Evolutionary conservation across 2,888 invertebrate genomes (phyloP).

Genomic region (Drosophila nigritarsus): DNA sequence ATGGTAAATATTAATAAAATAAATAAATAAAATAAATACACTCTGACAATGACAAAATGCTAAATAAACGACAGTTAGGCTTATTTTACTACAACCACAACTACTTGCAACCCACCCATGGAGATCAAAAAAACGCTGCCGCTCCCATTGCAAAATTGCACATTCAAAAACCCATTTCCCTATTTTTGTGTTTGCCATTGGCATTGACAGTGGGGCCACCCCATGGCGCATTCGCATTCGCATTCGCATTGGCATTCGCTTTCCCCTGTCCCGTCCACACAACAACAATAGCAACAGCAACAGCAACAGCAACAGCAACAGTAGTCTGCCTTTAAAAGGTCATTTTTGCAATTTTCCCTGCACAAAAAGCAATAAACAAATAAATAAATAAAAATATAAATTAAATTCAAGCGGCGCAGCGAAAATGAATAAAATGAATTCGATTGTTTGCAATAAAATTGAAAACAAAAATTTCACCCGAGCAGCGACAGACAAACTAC

Average conservation of each 20-base stretch:
- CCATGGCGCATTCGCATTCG: slow-evolving; percentile 38
- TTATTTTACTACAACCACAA: slow-evolving; percentile 20
- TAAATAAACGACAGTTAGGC: slow-evolving; percentile 22
- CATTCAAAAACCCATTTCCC: slow-evolving; percentile 38
- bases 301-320: background rate
- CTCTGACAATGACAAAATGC: slow-evolving; percentile 15
- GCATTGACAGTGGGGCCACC: slow-evolving; percentile 53
- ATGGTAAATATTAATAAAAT: slow-evolving; percentile 31
- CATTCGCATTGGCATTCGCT: slow-evolving; percentile 28
- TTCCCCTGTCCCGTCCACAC: slow-evolving; percentile 45
- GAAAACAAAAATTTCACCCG: slow-evolving; percentile 45
- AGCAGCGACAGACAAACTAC: slow-evolving; percentile 20
- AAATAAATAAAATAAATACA: background rate
- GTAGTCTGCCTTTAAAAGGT: slow-evolving; percentile 63
- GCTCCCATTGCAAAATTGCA: slow-evolving; percentile 41
- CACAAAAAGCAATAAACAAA: background rate
- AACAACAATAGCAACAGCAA: slow-evolving; percentile 3
- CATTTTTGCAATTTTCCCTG: slow-evolving; percentile 52
- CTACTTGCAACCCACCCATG: slow-evolving; percentile 49
- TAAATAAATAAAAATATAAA: slow-evolving; percentile 35
- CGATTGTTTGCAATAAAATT: slow-evolving; percentile 62
- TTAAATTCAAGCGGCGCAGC: slow-evolving; percentile 37
- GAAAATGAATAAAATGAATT: slow-evolving; percentile 40
- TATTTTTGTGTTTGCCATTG: slow-evolving; percentile 34
- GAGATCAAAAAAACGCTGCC: slow-evolving; percentile 16